Percentiles rank a stretch among this genome's conserved stretches.
Conservation (phyloP, 2,888 invertebrate species). For the Apamea monoglypha region DNA sequence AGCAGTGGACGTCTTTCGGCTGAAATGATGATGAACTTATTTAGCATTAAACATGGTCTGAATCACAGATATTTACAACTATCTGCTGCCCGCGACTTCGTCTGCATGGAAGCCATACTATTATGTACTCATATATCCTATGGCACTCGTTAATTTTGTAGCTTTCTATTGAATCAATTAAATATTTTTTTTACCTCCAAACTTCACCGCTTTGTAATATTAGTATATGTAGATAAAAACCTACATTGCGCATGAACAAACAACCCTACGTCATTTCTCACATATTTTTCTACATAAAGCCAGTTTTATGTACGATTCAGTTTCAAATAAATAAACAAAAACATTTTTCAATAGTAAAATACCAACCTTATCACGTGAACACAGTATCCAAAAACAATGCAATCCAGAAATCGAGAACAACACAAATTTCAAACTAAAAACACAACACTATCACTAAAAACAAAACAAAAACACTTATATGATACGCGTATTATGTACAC, state of each 20-base stretch:
- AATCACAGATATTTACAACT: not conserved
- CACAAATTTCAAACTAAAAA: conserved; percentile 28
- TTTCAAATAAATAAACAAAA: conserved; percentile 10
- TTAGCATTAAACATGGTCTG: not conserved
- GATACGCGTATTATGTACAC: conserved; percentile 40
- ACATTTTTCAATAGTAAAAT: conserved; percentile 14
- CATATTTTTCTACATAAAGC: not conserved
- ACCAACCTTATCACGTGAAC: conserved; percentile 60
- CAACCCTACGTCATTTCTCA: not conserved
- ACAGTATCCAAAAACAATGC: conserved; percentile 51
- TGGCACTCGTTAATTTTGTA: not conserved
- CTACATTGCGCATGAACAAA: not conserved
- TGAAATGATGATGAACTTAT: conserved; percentile 6
- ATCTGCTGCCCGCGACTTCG: not conserved
- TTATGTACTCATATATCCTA: too few species aligned
- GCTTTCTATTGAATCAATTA: not conserved
- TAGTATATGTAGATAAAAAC: not conserved
- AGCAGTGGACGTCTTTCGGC: too few species aligned
- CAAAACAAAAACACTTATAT: conserved; percentile 62
- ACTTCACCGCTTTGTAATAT: not conserved
- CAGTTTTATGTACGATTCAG: not conserved
- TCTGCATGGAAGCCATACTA: too few species aligned
- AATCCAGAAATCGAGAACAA: conserved; percentile 62
- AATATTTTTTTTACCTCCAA: not conserved
- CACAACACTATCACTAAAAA: conserved; percentile 46